Evolutionary conservation across 2,797 vertebrate species (phyloP).

Genomic region (Botia almorhae): DNA sequence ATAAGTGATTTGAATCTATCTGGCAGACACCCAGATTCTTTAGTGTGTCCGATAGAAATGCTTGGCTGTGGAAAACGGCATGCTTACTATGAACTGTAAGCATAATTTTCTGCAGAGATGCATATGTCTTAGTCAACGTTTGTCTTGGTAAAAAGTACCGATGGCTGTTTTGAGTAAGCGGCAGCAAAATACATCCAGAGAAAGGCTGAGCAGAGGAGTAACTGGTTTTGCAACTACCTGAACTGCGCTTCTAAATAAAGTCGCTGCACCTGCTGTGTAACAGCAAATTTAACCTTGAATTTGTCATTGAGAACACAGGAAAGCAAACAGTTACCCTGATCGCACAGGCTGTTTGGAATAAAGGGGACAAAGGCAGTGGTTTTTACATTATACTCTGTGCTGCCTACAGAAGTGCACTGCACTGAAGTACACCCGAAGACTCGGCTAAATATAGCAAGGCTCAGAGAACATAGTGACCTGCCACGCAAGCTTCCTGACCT

Average conservation of each 20-base stretch:
- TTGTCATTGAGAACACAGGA: constrained; percentile 27
- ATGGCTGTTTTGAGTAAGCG: constrained; percentile 21
- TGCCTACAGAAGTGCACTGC: constrained; percentile 61
- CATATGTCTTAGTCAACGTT: constrained; percentile 16
- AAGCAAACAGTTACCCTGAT: constrained; percentile 30
- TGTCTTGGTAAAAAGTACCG: not conserved
- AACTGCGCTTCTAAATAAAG: constrained; percentile 23
- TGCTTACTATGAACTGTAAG: constrained; percentile 3
- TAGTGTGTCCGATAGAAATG: constrained; percentile 15
- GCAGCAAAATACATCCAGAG: constrained; percentile 4
- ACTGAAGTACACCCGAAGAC: constrained; percentile 66
- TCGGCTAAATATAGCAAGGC: constrained; percentile 76
- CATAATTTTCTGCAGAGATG: constrained; percentile 20
- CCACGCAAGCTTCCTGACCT: constrained; percentile 74
- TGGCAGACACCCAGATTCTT: constrained; percentile 36
- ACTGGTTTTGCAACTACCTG: constrained; percentile 37
- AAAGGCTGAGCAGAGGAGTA: constrained; percentile 10
- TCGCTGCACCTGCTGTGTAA: constrained; percentile 6
- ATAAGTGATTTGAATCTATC: constrained; percentile 25
- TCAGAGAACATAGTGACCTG: constrained; percentile 76
- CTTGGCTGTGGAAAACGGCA: constrained; percentile 35
- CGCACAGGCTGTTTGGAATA: constrained; percentile 19
- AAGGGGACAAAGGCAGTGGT: constrained; percentile 11
- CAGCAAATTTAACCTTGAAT: constrained; percentile 29
- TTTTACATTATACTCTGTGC: constrained; percentile 52